Evolutionary conservation across 2,113 vertebrate species (phyloP), one percentile per base, ranked within the genome.

Genomic region (Apteryx mantelli): DNA sequence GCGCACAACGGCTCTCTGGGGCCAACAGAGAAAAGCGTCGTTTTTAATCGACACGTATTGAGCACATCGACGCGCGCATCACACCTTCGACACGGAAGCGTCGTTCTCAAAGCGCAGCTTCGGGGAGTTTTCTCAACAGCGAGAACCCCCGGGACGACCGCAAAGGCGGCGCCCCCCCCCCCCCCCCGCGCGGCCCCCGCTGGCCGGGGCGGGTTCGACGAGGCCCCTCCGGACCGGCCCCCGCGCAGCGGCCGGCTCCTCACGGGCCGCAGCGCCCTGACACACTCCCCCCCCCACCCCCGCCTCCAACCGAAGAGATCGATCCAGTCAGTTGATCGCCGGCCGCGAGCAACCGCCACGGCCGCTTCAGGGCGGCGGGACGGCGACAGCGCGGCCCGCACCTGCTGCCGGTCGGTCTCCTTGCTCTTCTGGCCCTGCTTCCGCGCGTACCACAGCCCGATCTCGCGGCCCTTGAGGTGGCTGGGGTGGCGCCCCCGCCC

Each of bases 371-470:
- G 25, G 26, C 5, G 8, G 40, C 5, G 24, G 17, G 8, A 21
- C 40, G 13, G 50, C 20, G 15, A 44, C 73, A 19, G 32, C 11
- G 24, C n/a, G 19, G 0, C 82, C 86, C 89, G 86, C 98, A 99
- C 99, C 98, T 99, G 99, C 96, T 98, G 98, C 80, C 99, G 98
- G 96, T 99, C 99, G 8, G 97, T 97, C 28, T 99, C 99, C 63
- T 98, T 98, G 95, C 96, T 99, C 96, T 98, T 99, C 93, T 98
- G 98, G 55, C 99, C 98, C 96, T 99, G 99, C 61, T 98, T 98
- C 96, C 98, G 98, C 7, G 99, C 99, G 97, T 99, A 99, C 99
- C 99, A 99, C 97, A 99, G 44, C 32, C 99, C 99, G n/a, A 99
- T 99, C 18, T 99, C 99, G 25, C 99, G 98, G 83, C 99, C 99